phyloP scores from a whole-genome alignment of 2,888 invertebrate genomes.

The Eupithecia centaureata region DNA sequence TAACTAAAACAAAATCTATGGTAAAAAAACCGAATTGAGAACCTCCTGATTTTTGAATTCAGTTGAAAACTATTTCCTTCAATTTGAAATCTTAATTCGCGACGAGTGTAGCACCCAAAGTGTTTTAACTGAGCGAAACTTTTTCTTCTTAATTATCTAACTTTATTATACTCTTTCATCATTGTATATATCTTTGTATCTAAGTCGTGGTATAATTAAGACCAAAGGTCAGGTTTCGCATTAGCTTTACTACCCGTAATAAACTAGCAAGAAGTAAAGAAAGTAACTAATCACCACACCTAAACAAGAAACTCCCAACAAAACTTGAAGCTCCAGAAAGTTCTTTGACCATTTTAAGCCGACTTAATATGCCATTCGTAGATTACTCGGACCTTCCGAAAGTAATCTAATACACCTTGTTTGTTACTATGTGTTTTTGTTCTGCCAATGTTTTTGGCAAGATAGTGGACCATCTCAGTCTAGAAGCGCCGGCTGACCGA shows the following conservation, averaged over 20 bases:
- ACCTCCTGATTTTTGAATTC: too few species aligned
- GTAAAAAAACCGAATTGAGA: too few species aligned
- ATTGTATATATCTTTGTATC: not conserved
- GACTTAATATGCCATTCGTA: slow-evolving; percentile 30
- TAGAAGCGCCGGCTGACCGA: slow-evolving; percentile 67
- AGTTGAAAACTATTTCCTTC: too few species aligned
- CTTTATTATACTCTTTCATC: not conserved
- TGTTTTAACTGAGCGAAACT: not conserved
- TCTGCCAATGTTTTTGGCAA: slow-evolving; percentile 63
- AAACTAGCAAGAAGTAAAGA: slow-evolving; percentile 2
- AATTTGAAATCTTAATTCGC: not conserved
- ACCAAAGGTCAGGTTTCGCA: not conserved
- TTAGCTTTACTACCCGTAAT: slow-evolving; percentile 9
- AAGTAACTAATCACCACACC: slow-evolving; percentile 6
- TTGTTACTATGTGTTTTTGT: slow-evolving; percentile 68
- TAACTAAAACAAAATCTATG: too few species aligned
- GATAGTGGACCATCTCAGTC: slow-evolving; percentile 68
- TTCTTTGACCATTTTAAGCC: slow-evolving; percentile 31
- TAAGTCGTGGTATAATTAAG: not conserved
- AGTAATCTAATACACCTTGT: slow-evolving; percentile 65
- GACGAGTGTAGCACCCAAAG: not conserved
- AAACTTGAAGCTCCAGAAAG: slow-evolving; percentile 24
- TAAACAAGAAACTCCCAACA: not conserved
- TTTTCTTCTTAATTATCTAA: not conserved
- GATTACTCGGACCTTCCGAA: slow-evolving; percentile 40